phyloP scores from a whole-genome alignment of 2,888 invertebrate species.

The Noctua fimbriata region DNA sequence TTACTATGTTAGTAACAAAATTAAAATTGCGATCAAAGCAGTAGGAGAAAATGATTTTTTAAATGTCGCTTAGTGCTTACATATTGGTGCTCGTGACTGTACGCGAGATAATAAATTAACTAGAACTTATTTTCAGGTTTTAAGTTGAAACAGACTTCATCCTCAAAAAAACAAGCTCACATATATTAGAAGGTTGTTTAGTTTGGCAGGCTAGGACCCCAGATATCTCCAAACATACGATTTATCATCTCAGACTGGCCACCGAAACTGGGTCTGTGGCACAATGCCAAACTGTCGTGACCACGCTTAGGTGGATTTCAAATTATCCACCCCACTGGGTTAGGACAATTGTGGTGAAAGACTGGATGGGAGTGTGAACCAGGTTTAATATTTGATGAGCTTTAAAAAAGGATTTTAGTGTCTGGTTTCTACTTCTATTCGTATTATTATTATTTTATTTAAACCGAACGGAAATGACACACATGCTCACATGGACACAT shows the following conservation, averaged over 20 bases:
- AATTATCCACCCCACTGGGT: conserved; percentile 34
- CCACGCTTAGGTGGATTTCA: conserved; percentile 42
- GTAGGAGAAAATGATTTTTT: too few species aligned
- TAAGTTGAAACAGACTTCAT: background rate
- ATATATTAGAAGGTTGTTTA: conserved; percentile 8
- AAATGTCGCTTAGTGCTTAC: too few species aligned
- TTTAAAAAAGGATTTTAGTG: background rate
- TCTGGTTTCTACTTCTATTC: background rate
- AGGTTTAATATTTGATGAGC: background rate
- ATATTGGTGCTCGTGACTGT: too few species aligned
- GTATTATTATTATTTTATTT: too few species aligned
- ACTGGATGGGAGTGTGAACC: background rate
- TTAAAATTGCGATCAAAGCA: too few species aligned
- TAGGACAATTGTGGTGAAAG: conserved; percentile 33
- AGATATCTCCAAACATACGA: conserved; percentile 30
- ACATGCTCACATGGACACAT: too few species aligned
- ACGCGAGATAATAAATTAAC: background rate
- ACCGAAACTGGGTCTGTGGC: conserved; percentile 33
- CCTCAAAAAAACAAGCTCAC: background rate
- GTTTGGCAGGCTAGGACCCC: conserved; percentile 18
- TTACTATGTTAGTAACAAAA: too few species aligned
- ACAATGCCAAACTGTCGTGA: conserved; percentile 47
- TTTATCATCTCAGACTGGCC: conserved; percentile 39
- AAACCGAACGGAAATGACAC: too few species aligned
- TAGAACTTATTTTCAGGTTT: background rate